Evolutionary conservation across 1,140 invertebrate species (phyloP), one percentile per base, ranked within the genome.

Genomic region (Bombus pyrosoma): DNA sequence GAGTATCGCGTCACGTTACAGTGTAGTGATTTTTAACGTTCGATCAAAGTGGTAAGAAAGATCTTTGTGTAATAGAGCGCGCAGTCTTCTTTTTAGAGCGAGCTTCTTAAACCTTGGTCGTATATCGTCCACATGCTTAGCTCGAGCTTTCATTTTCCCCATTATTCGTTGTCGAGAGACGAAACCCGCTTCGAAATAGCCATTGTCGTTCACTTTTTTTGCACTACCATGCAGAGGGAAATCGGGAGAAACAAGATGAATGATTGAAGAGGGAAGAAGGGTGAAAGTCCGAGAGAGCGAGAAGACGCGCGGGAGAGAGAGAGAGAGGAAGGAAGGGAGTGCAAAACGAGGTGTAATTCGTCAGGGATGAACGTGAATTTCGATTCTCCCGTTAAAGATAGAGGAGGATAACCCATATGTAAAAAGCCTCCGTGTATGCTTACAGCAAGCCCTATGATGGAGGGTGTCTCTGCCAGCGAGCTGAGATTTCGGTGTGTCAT

Each of bases 401-500:
- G 37, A 28, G 53, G 43, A 62, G 22, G 18, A 79, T 77, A 87
- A 90, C 80, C 89, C 89, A 89, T 84, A 89, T 92, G 91, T 94
- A 94, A 94, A 92, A 92, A 91, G 91, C 91, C 92, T 94, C 92
- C 92, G 69, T 95, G 88, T 95, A 92, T 95, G 94, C 92, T 94
- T 94, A 92, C 94, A 95, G 95, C 86, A 89, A 92, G 92, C 91
- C 92, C 92, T 76, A 91, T 86, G 84, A 90, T 87, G 86, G 94
- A 94, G 69, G 90, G 89, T 83, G 91, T 89, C 85, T 91, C 89
- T 66, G 86, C 91, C 83, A 91, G 90, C 74, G 93, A 95, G 75
- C 91, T 93, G 84, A 91, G 92, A 85, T 95, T 93, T 93, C 93
- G 92, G 64, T 96, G 96, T 91, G 94, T 95, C 83, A 95, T 95